phyloP scores from a whole-genome alignment of 2,113 vertebrate species.

The Oxyruncus cristatus region DNA sequence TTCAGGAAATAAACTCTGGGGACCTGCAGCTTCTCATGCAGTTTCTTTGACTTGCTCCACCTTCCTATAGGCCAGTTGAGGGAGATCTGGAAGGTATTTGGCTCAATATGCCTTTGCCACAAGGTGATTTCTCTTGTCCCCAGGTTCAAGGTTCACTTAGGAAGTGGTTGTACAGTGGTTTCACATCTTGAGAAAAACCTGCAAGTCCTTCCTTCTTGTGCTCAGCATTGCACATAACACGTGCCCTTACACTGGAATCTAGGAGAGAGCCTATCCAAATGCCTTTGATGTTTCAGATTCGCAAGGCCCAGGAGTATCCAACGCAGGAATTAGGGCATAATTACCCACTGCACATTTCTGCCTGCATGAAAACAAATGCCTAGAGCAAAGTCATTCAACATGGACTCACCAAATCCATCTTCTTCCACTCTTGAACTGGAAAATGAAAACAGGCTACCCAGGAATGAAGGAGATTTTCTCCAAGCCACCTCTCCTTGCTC shows the following conservation, averaged over 20 bases:
- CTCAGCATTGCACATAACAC: background rate
- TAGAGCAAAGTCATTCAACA: background rate
- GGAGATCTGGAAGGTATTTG: background rate
- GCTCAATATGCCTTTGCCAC: background rate
- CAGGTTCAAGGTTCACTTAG: background rate
- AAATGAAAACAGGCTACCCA: background rate
- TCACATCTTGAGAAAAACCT: background rate
- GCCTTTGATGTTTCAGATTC: background rate
- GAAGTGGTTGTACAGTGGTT: background rate
- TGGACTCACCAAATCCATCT: background rate
- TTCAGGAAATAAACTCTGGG: background rate
- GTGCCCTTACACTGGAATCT: background rate
- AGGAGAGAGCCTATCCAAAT: background rate
- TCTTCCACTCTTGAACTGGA: background rate
- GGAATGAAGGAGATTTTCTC: background rate
- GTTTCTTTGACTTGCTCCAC: background rate
- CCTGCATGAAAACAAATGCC: background rate
- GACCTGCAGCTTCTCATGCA: background rate
- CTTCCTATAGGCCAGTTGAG: rapidly evolving
- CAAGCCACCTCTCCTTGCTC: background rate
- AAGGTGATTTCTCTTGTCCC: background rate
- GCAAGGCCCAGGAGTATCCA: background rate
- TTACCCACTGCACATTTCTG: background rate
- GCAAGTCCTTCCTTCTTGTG: background rate
- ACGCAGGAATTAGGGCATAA: background rate